Base-by-base conservation (phyloP, 1,140 invertebrate genomes). In the Trachymyrmex cornetzi region DNA sequence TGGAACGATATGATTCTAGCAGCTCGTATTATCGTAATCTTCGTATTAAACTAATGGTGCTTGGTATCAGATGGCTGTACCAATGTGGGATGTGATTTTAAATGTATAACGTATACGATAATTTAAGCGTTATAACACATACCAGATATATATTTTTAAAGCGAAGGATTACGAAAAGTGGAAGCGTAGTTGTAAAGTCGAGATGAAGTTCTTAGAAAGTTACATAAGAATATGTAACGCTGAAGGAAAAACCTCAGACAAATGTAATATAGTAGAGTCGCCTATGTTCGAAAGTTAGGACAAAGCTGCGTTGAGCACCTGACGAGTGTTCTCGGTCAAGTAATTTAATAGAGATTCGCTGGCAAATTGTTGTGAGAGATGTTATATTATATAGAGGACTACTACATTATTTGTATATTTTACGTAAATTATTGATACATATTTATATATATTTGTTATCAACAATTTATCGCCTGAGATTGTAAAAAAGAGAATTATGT, bases 61-160 rank as follows among this genome's bases (percentile, higher is more conserved):
- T 55, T 22, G 19, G 3, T 48, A 50, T 66, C 44, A 9, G 22
- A 64, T 22, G 22, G 16, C 59, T 64, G 59, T 50, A 48, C 34
- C 19, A 66, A 79, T 79, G 19, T 44, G 44, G 24, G n/a, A 86
- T 44, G 77, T 27, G 75, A 80, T 85, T 66, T 24, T 79, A 66
- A 86, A 77, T 30, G 22, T 86, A 55, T n/a, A n/a, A n/a, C 30
- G 48, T 59, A 85, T 14, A 85, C 14, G 24, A 34, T 57, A 74
- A 55, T 74, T 69, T 69, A 64, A 66, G 48, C 19, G n/a, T 80
- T 48, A 38, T 16, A n/a, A 67, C 24, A 80, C 53, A 80, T 66
- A 11, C 2, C 16, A 77, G 9, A 82, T 82, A 74, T 84, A 74
- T 84, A 61, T 84, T 84, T 84, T 84, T 84, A 84, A 79, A 79